Conservation (phyloP, 2,888 invertebrate genomes). For the Dione vanillae region DNA sequence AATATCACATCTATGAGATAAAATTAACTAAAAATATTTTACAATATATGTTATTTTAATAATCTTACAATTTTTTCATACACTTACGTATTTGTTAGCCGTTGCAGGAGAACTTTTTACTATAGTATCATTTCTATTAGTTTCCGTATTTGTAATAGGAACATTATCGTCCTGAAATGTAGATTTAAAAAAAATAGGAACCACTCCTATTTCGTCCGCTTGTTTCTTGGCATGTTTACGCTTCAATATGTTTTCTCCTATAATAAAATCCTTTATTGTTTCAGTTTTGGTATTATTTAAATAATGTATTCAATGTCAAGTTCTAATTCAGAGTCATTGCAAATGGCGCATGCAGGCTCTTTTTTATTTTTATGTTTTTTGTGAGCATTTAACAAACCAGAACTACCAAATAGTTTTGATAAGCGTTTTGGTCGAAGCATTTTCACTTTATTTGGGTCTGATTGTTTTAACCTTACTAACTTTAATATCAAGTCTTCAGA, state of each 20-base stretch:
- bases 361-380: slow-evolving; percentile 43
- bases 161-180: slow-evolving; percentile 44
- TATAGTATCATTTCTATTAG: not conserved
- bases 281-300: slow-evolving; percentile 42
- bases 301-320: slow-evolving; percentile 52
- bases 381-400: slow-evolving; percentile 35
- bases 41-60: too few species aligned
- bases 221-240: slow-evolving; percentile 50
- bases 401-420: slow-evolving; percentile 44
- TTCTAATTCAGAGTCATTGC: slow-evolving; percentile 55
- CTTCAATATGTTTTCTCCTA: slow-evolving; percentile 61
- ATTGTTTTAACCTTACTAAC: slow-evolving; percentile 56
- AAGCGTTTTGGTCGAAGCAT: slow-evolving; percentile 36
- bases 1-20: too few species aligned
- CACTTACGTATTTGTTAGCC: slow-evolving; percentile 7
- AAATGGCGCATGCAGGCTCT: slow-evolving; percentile 47
- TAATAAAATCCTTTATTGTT: slow-evolving; percentile 55
- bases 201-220: slow-evolving; percentile 41
- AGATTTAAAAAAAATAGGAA: slow-evolving; percentile 55
- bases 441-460: slow-evolving; percentile 30
- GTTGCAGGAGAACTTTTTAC: slow-evolving; percentile 4
- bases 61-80: not conserved
- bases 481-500: slow-evolving; percentile 55
- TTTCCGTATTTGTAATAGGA: slow-evolving; percentile 7
- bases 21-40: too few species aligned